These are phyloP conservation scores for Odocoileus virginianus DNA, from an alignment of 2,113 vertebrate genomes.

Conservation along the genomic window DNA sequence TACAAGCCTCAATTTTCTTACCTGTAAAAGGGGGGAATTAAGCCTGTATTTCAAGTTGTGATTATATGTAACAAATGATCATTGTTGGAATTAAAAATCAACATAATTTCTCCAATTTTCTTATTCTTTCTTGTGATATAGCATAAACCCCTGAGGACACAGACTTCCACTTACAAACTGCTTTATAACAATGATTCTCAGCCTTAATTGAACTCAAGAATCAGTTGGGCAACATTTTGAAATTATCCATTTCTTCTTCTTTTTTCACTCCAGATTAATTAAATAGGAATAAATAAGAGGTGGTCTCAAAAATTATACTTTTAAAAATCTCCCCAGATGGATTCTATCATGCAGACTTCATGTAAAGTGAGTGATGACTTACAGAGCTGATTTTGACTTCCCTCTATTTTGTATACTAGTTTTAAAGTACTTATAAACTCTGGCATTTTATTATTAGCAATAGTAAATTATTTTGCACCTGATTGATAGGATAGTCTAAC, in stretches of 20 bases:
- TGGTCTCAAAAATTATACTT: not conserved
- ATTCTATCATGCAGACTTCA: not conserved
- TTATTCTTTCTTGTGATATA: not conserved
- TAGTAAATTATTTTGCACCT: not conserved
- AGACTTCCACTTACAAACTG: not conserved
- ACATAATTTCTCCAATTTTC: not conserved
- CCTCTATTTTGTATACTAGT: conserved; percentile 15
- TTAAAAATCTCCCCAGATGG: not conserved
- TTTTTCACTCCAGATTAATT: not conserved
- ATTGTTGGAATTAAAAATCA: not conserved
- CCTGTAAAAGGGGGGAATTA: not conserved
- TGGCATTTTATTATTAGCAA: conserved; percentile 13
- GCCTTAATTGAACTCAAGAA: not conserved
- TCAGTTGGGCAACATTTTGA: not conserved
- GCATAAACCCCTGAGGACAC: not conserved
- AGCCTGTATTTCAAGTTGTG: not conserved
- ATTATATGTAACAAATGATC: not conserved
- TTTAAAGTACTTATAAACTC: conserved; percentile 21
- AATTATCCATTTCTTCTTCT: not conserved
- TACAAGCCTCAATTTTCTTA: not conserved
- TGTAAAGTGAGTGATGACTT: not conserved
- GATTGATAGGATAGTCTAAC: not conserved
- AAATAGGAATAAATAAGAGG: not conserved
- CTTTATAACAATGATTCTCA: not conserved
- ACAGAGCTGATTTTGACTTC: not conserved